phyloP scores from a whole-genome alignment of 2,113 vertebrate species.

The Callopanchax toddi region DNA sequence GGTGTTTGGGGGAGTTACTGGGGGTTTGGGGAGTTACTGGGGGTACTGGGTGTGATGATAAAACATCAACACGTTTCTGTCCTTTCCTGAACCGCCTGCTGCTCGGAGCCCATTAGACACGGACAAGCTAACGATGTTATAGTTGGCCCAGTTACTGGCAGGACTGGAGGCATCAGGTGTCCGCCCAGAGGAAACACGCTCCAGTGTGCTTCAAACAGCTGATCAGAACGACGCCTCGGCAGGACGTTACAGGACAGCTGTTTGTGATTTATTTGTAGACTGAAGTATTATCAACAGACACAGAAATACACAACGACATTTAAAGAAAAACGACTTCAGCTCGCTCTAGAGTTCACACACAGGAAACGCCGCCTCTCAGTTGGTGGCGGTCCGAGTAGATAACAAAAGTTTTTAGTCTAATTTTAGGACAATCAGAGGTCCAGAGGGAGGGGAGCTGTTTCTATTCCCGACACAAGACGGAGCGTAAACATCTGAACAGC shows the following conservation, averaged over 20 bases:
- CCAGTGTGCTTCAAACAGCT: slow-evolving; percentile 22
- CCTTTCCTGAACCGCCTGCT: too few species aligned
- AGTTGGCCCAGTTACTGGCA: slow-evolving; percentile 8
- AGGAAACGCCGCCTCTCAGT: slow-evolving; percentile 51
- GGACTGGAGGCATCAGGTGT: slow-evolving; percentile 26
- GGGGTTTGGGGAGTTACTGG: too few species aligned
- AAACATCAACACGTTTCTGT: too few species aligned
- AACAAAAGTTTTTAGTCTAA: slow-evolving; percentile 34
- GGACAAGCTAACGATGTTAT: slow-evolving; percentile 37
- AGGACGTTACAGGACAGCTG: neutral
- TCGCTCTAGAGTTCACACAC: slow-evolving; percentile 23
- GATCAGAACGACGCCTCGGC: slow-evolving; percentile 29
- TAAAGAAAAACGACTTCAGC: too few species aligned
- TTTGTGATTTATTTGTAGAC: slow-evolving; percentile 45
- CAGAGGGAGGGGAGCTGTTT: slow-evolving; percentile 28
- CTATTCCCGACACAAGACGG: slow-evolving; percentile 14
- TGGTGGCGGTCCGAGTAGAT: slow-evolving; percentile 23
- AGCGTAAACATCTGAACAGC: slow-evolving; percentile 1
- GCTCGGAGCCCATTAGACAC: slow-evolving; percentile 17
- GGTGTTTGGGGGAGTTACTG: too few species aligned
- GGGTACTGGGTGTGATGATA: too few species aligned
- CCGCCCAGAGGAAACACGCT: slow-evolving; percentile 30
- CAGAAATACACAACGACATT: too few species aligned
- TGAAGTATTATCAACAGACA: slow-evolving; percentile 41
- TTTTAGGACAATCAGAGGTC: slow-evolving; percentile 48